Conservation (phyloP, 1,140 invertebrate genomes). For the Venustaconcha ellipsiformis region DNA sequence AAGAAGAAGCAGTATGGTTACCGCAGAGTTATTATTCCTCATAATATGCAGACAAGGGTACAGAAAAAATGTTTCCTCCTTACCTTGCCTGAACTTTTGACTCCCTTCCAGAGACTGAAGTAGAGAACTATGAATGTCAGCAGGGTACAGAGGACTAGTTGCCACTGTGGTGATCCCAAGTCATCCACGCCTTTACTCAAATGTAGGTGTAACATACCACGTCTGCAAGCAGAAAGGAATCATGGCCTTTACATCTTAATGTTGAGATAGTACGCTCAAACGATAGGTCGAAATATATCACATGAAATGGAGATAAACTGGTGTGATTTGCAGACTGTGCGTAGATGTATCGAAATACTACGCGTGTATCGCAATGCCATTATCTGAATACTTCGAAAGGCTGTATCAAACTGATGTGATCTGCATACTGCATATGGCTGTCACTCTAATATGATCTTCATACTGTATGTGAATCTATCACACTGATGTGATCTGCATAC, state of each 20-base stretch:
- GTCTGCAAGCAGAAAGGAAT: conserved; percentile 38
- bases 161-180: conserved; percentile 67
- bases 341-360: background rate
- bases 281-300: background rate
- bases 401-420: too few relatives aligned
- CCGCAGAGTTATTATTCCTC: too few relatives aligned
- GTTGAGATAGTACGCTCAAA: background rate
- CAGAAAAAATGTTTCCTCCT: background rate
- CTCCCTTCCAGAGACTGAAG: conserved; percentile 72
- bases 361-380: background rate
- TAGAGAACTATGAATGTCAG: conserved; percentile 69
- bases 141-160: conserved; percentile 68
- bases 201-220: conserved; percentile 61
- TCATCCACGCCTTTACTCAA: conserved; percentile 59
- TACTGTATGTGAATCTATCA: too few relatives aligned
- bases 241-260: background rate
- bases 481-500: too few relatives aligned
- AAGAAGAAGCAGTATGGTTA: too few relatives aligned
- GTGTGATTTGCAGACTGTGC: background rate
- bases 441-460: too few relatives aligned
- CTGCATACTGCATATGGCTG: too few relatives aligned
- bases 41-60: too few relatives aligned
- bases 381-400: too few relatives aligned
- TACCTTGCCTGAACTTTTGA: conserved; percentile 73
- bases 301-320: background rate